Evolutionary conservation across 92 coral and sea anemone species (phyloP).

Genomic region (Virgularia gustaviana): DNA sequence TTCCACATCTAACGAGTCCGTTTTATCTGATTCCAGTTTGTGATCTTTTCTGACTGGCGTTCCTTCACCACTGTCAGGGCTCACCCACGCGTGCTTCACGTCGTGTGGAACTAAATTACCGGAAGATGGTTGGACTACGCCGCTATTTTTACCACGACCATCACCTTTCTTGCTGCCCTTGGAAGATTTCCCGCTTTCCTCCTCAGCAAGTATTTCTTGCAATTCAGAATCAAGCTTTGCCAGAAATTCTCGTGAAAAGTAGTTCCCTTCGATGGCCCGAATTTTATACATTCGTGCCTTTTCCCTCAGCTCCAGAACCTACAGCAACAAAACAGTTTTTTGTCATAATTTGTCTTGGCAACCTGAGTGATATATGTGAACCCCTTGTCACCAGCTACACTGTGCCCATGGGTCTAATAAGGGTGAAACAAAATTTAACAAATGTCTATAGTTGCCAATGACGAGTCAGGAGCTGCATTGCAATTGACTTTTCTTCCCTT

Average conservation of each 20-base stretch:
- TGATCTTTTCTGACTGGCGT: constrained; percentile 1
- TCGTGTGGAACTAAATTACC: neutral
- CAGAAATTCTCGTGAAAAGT: constrained; percentile 31
- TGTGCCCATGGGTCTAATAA: too few relatives aligned
- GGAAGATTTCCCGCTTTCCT: neutral
- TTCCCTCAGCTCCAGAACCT: constrained; percentile 33
- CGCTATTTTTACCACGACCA: neutral
- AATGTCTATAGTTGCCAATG: too few relatives aligned
- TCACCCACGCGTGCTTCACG: constrained; percentile 21
- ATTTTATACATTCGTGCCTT: constrained; percentile 23
- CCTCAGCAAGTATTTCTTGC: constrained; percentile 1
- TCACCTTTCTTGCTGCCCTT: neutral
- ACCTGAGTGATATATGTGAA: too few relatives aligned
- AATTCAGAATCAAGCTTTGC: constrained; percentile 32
- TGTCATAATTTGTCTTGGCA: too few relatives aligned
- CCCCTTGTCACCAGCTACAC: too few relatives aligned
- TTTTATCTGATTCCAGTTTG: too few relatives aligned
- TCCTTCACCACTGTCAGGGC: neutral
- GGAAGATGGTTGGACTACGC: neutral
- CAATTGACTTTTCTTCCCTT: too few relatives aligned
- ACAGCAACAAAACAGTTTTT: neutral
- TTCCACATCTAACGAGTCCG: too few relatives aligned
- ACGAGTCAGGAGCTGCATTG: too few relatives aligned
- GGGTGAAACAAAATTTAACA: too few relatives aligned
- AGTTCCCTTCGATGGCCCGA: constrained; percentile 24